Percentiles rank a stretch among this genome's conserved stretches.
phyloP scores from a whole-genome alignment of 2,888 invertebrate species.

The Aphidius colemani region DNA sequence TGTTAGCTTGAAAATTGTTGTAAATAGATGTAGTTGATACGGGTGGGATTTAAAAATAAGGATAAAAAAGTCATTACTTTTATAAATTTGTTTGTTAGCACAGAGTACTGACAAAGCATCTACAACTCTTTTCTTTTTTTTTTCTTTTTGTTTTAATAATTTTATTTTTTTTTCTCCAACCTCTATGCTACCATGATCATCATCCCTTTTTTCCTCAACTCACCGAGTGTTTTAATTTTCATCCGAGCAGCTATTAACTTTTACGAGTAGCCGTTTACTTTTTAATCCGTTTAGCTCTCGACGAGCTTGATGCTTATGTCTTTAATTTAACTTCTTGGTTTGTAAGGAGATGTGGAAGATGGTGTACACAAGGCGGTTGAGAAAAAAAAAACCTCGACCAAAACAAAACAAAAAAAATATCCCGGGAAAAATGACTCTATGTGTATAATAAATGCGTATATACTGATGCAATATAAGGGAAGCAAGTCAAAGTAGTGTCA shows the following conservation, averaged over 20 bases:
- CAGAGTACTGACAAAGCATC: too few species aligned
- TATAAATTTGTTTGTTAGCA: too few species aligned
- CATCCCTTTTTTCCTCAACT: conserved; percentile 9
- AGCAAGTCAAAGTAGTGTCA: conserved; percentile 6
- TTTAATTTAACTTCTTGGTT: conserved; percentile 42
- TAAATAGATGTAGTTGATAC: background rate
- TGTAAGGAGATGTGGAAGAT: too few species aligned
- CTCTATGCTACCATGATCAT: background rate
- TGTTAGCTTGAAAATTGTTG: background rate
- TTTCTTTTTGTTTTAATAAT: background rate
- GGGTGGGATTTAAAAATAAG: too few species aligned
- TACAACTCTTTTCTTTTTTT: background rate
- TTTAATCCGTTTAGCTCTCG: conserved; percentile 57
- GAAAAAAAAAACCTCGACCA: conserved; percentile 8
- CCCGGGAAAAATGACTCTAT: conserved; percentile 11
- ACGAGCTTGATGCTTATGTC: conserved; percentile 40
- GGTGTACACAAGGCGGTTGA: too few species aligned
- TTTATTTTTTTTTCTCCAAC: background rate
- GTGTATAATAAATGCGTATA: background rate
- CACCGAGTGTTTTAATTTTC: conserved; percentile 57
- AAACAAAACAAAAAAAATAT: conserved; percentile 17
- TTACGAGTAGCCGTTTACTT: conserved; percentile 57
- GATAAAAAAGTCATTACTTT: too few species aligned
- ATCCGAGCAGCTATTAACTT: conserved; percentile 58
- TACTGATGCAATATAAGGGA: background rate